A percentile compares a stretch with the other conserved stretches of the same genome.
These are phyloP conservation scores for Atta colombica DNA, from an alignment of 1,140 invertebrate species.

Conservation along the genomic window DNA sequence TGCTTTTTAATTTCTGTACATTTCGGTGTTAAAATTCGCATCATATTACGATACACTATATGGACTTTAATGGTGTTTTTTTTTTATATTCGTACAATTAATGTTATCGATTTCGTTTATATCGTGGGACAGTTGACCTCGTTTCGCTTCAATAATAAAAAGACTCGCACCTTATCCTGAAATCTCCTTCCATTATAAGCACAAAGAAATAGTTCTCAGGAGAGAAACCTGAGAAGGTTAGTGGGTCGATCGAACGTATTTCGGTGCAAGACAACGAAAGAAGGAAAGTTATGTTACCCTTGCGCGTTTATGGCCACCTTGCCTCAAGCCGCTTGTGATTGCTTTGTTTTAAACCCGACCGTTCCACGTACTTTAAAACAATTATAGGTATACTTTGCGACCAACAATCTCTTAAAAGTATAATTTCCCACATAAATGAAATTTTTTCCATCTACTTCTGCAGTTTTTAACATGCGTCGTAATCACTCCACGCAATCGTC, in stretches of 20 bases:
- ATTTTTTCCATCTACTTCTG: not conserved
- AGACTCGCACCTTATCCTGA: conserved; percentile 29
- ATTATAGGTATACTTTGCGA: conserved; percentile 12
- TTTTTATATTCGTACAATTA: conserved; percentile 26
- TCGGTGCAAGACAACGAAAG: conserved; percentile 36
- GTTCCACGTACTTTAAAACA: conserved; percentile 34
- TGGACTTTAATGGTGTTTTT: not conserved
- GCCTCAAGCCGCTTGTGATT: conserved; percentile 41
- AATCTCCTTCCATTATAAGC: conserved; percentile 4
- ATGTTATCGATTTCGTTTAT: conserved; percentile 10
- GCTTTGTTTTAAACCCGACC: conserved; percentile 42
- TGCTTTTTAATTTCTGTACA: conserved; percentile 38
- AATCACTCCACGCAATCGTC: not conserved
- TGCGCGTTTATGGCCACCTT: conserved; percentile 47
- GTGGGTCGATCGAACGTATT: conserved; percentile 68
- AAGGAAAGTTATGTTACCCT: conserved; percentile 56
- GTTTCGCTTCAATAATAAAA: conserved; percentile 47
- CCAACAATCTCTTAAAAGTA: conserved; percentile 30
- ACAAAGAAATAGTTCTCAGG: conserved; percentile 26
- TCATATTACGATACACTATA: conserved; percentile 3
- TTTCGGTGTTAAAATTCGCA: conserved; percentile 25
- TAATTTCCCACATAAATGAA: conserved; percentile 42
- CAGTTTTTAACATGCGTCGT: not conserved
- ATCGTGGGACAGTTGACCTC: not conserved
- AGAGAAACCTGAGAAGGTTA: conserved; percentile 51